Base-by-base conservation (phyloP, 1,140 invertebrate species). In the Drosophila littoralis region DNA sequence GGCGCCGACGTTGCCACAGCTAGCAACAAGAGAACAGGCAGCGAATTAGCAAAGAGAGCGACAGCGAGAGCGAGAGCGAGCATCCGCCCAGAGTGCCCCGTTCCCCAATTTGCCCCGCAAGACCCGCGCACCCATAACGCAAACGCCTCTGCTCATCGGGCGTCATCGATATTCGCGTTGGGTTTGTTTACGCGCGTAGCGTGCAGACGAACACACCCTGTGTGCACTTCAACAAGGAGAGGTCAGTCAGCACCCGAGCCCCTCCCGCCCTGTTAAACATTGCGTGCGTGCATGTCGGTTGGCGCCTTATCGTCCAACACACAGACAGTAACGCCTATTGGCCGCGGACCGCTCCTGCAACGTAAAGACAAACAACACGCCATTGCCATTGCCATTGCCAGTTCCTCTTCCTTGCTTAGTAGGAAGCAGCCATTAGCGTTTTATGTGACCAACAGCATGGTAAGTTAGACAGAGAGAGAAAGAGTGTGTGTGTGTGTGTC, bases 11-110 rank as follows among this genome's bases (percentile, higher is more conserved):
- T 64, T 33, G 52, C 22, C 38, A 63, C 79, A 74, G 71, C 80
- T 83, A 77, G 80, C 80, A 83, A 83, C 80, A 83, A 75, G 79
- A 84, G 74, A 79, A 55, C 22, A 69, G 15, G 64, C 22, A 69
- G 15, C 48, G 45, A 60, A 33, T n/a, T 6, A 38, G 43, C 28
- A 52, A 10, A 12, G 35, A 64, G 60, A 46, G 48, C 22, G 35
- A 64, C 55, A 46, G 48, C 22, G 57, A 59, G 71, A 57, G 76
- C 66, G 54, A 54, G 46, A 68, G 36, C 42, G 43, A 81, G 55
- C 70, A 67, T 73, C 65, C 65, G 48, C 50, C 52, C 68, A 28
- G n/a, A 46, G 22, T 9, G 10, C 58, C 40, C 48, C 32, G 13
- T 5, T 36, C 36, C 36, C 15, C 13, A n/a, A 15, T 28, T 12